Evolutionary conservation across 2,113 vertebrate genomes (phyloP), one percentile per base, ranked within the genome.

Genomic region (Origma solitaria): DNA sequence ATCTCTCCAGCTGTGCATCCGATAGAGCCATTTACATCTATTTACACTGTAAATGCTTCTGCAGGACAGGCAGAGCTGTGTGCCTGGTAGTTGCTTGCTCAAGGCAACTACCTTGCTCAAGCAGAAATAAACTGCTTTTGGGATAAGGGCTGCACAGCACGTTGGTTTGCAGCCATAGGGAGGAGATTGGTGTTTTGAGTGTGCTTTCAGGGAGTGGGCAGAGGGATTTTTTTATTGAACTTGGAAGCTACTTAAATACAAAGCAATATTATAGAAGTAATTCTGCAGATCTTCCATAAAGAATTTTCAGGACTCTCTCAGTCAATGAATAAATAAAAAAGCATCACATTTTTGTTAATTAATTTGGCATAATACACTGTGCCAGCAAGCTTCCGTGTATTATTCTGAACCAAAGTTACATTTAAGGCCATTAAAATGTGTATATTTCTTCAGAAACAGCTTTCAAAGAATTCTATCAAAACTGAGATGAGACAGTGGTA

Each of bases 311-410:
- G 51, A 30, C 5, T 72, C 0, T 23, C 17, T 71, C 20, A 57
- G 61, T 60, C 33, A 54, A 35, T 40, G 13, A 44, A 7, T 56
- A 50, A 82, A 68, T 51, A 57, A 60, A 70, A 62, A 44, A 28
- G 0, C 3, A 4, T 33, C 6, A 19, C 5, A 1, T 10, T 61
- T 62, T 68, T 84, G 0, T 68, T 53, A 31, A 47, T 78, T 57
- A 13, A 45, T 65, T 79, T 90, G 57, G 7, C 22, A 25, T 2
- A 25, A 4, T 60, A 17, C 7, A 13, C 4, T 28, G 11, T 82
- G 30, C 18, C 49, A 71, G 56, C 23, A 88, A 69, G 10, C 6
- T 82, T 85, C 73, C 3, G 0, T 47, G 9, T 56, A 44, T 56
- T 78, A 40, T 68, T 89, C 44, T 56, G 37, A 64, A 90, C 30